Evolutionary conservation across 2,797 vertebrate species (phyloP).

Genomic region (Cryptoprocta ferox): DNA sequence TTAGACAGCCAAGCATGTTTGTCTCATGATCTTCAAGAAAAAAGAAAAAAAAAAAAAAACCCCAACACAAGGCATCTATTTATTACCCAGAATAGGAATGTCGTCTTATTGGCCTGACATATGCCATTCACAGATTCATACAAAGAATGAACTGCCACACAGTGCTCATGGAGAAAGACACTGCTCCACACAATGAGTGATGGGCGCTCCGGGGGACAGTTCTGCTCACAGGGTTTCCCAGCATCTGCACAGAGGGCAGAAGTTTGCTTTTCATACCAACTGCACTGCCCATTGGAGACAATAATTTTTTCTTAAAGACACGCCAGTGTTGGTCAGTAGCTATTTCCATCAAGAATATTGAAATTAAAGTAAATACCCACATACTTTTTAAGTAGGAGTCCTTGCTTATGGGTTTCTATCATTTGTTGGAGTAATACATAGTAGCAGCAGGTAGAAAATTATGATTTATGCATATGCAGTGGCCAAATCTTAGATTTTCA

Average conservation of each 20-base stretch:
- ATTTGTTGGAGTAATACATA: constrained; percentile 42
- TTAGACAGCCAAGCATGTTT: constrained; percentile 54
- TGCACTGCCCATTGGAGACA: not conserved
- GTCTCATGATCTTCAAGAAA: constrained; percentile 54
- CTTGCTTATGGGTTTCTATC: not conserved
- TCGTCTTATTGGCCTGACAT: constrained; percentile 75
- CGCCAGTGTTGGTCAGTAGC: constrained; percentile 54
- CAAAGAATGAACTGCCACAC: constrained; percentile 76
- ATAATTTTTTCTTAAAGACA: constrained; percentile 6
- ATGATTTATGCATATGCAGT: not conserved
- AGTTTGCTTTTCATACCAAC: not conserved
- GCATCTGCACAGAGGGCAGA: constrained; percentile 46
- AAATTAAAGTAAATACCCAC: constrained; percentile 63
- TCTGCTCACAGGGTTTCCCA: constrained; percentile 62
- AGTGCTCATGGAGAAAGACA: constrained; percentile 71
- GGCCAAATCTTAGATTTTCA: not conserved
- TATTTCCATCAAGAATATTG: constrained; percentile 68
- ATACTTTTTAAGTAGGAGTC: constrained; percentile 26
- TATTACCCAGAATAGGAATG: constrained; percentile 78
- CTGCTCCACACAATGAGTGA: constrained; percentile 70
- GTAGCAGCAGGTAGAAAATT: constrained; percentile 55
- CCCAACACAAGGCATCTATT: constrained; percentile 69
- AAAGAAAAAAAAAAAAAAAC: not conserved
- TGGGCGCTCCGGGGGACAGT: constrained; percentile 66
- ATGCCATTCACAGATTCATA: constrained; percentile 74